These are phyloP conservation scores for Muntiacus reevesi DNA, from an alignment of 2,113 vertebrate genomes.

Conservation along the genomic window DNA sequence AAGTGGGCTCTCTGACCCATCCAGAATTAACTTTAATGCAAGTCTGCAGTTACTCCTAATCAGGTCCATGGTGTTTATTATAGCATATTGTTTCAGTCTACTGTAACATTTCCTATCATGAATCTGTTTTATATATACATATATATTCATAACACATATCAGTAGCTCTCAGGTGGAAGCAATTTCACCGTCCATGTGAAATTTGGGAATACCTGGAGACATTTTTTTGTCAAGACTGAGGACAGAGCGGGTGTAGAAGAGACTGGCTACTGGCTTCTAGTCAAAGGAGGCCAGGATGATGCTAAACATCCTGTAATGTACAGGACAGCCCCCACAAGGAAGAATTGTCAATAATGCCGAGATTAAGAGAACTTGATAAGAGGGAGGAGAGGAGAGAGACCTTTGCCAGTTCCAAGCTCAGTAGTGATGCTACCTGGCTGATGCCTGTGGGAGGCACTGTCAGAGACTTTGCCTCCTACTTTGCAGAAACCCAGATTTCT, in stretches of 20 bases:
- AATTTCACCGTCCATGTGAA: not conserved
- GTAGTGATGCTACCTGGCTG: not conserved
- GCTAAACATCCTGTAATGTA: not conserved
- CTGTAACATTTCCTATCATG: not conserved
- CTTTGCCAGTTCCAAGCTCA: not conserved
- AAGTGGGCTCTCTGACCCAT: not conserved
- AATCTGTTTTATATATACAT: not conserved
- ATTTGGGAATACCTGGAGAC: not conserved
- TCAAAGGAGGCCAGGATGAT: not conserved
- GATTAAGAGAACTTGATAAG: not conserved
- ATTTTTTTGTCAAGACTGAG: not conserved
- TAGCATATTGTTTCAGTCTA: not conserved
- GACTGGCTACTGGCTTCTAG: not conserved
- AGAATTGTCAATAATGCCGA: not conserved
- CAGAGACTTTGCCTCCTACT: not conserved
- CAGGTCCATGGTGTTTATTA: not conserved
- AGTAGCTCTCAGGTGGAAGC: not conserved
- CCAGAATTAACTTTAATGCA: not conserved
- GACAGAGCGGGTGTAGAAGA: fast-evolving
- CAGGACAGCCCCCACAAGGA: not conserved
- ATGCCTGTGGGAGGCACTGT: not conserved
- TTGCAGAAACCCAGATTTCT: not conserved
- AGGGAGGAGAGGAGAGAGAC: not conserved
- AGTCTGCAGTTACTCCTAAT: not conserved
- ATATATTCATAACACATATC: not conserved